Evolutionary conservation across 2,797 vertebrate genomes (phyloP).

Genomic region (Agapornis canus): DNA sequence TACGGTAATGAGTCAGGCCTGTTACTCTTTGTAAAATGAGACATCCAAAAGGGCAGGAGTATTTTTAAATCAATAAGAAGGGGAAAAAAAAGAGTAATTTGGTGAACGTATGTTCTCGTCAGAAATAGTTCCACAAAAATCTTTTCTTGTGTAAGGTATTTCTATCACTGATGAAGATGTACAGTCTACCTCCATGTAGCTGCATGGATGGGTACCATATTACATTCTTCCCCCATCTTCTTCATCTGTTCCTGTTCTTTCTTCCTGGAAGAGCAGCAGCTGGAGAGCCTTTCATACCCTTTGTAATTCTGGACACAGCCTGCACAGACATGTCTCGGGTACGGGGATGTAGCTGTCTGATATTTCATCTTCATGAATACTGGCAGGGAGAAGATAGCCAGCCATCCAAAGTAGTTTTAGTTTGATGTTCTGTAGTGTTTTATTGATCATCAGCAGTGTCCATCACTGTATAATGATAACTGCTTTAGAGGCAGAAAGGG

Average conservation of each 20-base stretch:
- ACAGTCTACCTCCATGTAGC: neutral
- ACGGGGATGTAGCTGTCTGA: neutral
- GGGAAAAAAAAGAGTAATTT: neutral
- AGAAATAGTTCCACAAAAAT: neutral
- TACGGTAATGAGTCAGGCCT: neutral
- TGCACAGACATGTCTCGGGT: neutral
- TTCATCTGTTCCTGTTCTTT: neutral
- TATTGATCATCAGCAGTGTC: slow-evolving; percentile 14
- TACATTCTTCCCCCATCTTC: neutral
- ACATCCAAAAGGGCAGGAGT: neutral
- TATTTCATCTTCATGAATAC: neutral
- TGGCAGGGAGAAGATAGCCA: slow-evolving; percentile 7
- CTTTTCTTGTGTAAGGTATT: neutral
- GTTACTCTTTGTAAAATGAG: neutral
- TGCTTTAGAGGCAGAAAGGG: slow-evolving; percentile 1
- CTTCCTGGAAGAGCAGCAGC: neutral
- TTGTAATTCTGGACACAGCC: neutral
- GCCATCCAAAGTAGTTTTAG: neutral
- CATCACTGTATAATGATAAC: neutral
- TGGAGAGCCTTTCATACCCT: neutral
- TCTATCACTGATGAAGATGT: neutral
- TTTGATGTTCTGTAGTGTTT: slow-evolving; percentile 1
- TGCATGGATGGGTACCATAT: neutral
- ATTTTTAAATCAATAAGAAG: neutral
- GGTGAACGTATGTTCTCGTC: neutral